Evolutionary conservation across 2,113 vertebrate species (phyloP), one percentile per base, ranked within the genome.

Genomic region (Australoheros scitulus): DNA sequence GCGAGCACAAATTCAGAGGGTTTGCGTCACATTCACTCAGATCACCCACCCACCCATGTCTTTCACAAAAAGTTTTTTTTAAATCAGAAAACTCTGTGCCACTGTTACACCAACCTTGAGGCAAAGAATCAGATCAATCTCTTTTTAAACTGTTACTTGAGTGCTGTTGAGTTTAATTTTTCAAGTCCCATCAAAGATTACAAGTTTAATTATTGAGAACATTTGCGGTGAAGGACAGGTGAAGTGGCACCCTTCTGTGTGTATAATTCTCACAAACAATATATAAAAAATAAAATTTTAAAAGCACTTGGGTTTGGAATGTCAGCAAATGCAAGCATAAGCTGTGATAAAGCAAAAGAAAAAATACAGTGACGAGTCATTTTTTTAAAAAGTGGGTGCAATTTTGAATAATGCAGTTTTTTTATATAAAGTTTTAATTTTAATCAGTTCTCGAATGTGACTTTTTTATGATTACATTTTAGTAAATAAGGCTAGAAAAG

Each of bases 141-240:
- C 56, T 72, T 81, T 87, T 82, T 55, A 72, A 81, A 82, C 78
- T 80, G 52, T 79, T 64, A 61, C 32, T 85, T 17, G 18, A 85
- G 56, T 81, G 79, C 68, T 58, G 75, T 63, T 61, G 50, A 76
- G 80, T 84, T 82, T 2, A 65, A 81, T 41, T 82, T 74, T 83
- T 82, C 41, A 64, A 77, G 75, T 72, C 65, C 50, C 79, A 76
- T 68, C 59, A 65, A 82, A 86, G 38, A 83, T 81, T 77, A 77
- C 41, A 88, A 64, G n/a, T 86, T 75, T 76, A 85, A 81, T 84
- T 85, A 79, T 81, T 15, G 9, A 43, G 5, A 70, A 76, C 29
- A 59, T 64, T 80, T 9, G 6, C 20, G n/a, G 18, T 17, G 59
- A 57, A 59, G 34, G 52, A 47, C 43, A 5, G 58, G 22, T 2